Evolutionary conservation across 2,797 vertebrate genomes (phyloP).

Genomic region (Premnoplex brunnescens): DNA sequence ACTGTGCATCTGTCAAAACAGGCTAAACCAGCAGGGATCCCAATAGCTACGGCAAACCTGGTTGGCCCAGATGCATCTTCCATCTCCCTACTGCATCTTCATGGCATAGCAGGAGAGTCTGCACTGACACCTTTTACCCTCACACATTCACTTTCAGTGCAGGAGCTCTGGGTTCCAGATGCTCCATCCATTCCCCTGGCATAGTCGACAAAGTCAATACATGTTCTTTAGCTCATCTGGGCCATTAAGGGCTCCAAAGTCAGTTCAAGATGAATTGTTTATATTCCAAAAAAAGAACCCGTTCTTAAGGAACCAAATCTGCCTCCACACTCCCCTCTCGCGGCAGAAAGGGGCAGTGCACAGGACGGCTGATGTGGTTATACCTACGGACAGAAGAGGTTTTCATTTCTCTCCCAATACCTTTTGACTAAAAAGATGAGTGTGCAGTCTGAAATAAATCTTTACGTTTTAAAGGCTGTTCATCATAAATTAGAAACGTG

Average conservation of each 20-base stretch:
- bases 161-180: not conserved
- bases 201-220: not conserved
- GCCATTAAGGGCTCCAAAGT: not conserved
- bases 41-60: not conserved
- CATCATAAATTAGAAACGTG: not conserved
- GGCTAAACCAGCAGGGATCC: not conserved
- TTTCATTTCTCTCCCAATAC: not conserved
- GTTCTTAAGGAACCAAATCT: not conserved
- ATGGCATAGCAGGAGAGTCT: accelerated
- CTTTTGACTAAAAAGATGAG: not conserved
- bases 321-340: not conserved
- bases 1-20: not conserved
- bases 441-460: not conserved
- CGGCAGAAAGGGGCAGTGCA: not conserved
- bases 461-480: not conserved
- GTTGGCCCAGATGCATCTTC: not conserved
- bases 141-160: not conserved
- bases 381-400: accelerated
- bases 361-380: too few relatives aligned
- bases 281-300: not conserved
- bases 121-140: not conserved
- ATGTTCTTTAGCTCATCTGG: not conserved
- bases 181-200: not conserved
- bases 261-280: not conserved
- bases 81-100: not conserved